These are phyloP conservation scores for Anarsia innoxiella DNA, from an alignment of 2,888 invertebrate genomes.

Conservation along the genomic window DNA sequence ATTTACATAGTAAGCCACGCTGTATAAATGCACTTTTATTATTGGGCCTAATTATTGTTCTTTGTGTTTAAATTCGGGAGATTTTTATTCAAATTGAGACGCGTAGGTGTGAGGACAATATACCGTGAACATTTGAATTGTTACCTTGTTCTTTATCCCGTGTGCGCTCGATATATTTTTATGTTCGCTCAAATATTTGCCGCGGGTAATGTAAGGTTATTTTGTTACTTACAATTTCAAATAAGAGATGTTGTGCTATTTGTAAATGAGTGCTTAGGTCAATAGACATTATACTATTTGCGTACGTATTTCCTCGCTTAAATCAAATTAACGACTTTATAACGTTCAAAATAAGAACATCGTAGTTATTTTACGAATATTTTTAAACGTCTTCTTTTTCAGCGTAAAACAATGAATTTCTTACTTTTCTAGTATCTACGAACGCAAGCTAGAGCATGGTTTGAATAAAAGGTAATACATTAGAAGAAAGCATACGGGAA, in stretches of 20 bases:
- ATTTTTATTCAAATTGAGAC: constrained; percentile 56
- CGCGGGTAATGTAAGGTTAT: neutral
- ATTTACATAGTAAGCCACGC: constrained; percentile 61
- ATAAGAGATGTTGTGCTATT: no score
- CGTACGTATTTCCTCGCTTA: no score
- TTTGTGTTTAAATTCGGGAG: constrained; percentile 62
- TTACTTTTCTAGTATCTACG: no score
- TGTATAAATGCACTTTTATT: constrained; percentile 54
- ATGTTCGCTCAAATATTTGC: constrained; percentile 8
- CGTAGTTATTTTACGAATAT: no score
- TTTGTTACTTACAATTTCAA: no score
- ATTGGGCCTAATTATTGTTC: constrained; percentile 68
- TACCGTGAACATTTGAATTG: constrained; percentile 38
- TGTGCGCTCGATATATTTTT: constrained; percentile 18
- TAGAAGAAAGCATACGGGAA: constrained; percentile 45
- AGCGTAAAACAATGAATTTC: no score
- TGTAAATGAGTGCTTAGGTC: no score
- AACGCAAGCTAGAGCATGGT: no score
- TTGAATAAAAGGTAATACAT: constrained; percentile 28
- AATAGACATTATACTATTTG: no score
- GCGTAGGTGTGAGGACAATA: constrained; percentile 43
- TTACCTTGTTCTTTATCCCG: constrained; percentile 32
- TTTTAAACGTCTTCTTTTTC: no score
- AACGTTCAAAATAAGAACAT: no score
- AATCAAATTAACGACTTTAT: no score